phyloP scores from a whole-genome alignment of 2,113 vertebrate genomes.

The Oxyura jamaicensis region DNA sequence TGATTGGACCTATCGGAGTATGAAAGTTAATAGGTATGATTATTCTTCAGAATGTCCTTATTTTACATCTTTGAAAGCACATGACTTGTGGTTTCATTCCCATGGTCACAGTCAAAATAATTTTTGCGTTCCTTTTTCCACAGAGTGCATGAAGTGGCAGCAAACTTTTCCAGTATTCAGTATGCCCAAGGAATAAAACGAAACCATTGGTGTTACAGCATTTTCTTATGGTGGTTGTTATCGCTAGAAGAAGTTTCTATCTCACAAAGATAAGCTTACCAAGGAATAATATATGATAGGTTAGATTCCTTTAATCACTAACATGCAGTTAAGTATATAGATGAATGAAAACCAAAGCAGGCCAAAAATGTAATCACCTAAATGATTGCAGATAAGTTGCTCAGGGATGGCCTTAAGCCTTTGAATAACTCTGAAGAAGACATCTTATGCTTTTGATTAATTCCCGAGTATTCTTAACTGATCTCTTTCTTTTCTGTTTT shows the following conservation, averaged over 20 bases:
- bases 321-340: neutral
- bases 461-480: neutral
- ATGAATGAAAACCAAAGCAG: neutral
- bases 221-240: neutral
- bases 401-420: neutral
- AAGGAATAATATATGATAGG: neutral
- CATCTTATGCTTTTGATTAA: neutral
- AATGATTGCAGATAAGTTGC: neutral
- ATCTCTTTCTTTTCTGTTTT: neutral
- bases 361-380: neutral
- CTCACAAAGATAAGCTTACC: neutral
- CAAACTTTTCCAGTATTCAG: neutral
- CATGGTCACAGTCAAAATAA: conserved; percentile 1
- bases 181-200: neutral
- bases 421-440: neutral
- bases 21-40: neutral
- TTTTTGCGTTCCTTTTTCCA: neutral
- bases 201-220: neutral
- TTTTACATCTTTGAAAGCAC: neutral
- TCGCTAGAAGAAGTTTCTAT: neutral
- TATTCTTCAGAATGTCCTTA: neutral
- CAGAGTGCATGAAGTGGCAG: neutral
- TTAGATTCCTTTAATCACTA: neutral
- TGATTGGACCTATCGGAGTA: neutral
- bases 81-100: neutral